Evolutionary conservation across 2,888 invertebrate species (phyloP).

Genomic region (Protophormia terraenovae): DNA sequence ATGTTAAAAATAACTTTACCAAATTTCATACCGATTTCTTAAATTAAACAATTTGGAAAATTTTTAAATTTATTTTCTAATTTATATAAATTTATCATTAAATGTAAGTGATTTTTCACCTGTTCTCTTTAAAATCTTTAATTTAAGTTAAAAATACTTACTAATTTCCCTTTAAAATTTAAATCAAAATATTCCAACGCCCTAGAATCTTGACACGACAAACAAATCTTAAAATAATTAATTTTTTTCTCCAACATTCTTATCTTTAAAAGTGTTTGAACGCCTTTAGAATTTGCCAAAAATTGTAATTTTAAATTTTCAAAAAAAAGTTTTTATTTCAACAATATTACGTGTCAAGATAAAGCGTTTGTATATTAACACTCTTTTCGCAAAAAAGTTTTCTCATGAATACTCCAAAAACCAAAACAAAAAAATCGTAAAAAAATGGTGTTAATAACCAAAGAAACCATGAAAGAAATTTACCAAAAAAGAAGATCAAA

Average conservation of each 20-base stretch:
- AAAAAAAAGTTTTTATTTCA: background rate
- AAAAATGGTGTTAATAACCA: conserved; percentile 38
- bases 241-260: conserved; percentile 28
- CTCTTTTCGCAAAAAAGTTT: conserved; percentile 45
- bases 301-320: background rate
- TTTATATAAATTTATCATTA: no score
- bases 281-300: conserved; percentile 44
- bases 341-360: conserved; percentile 63
- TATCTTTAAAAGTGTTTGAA: conserved; percentile 52
- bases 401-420: background rate
- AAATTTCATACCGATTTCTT: no score
- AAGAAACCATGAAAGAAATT: conserved; percentile 35
- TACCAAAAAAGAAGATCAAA: conserved; percentile 12
- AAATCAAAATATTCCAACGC: conserved; percentile 24
- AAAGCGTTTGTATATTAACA: conserved; percentile 67
- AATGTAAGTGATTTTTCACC: background rate
- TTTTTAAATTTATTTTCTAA: no score
- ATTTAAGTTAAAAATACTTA: background rate
- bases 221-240: conserved; percentile 48
- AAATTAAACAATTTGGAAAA: no score
- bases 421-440: background rate
- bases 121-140: background rate
- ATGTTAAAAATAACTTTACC: no score
- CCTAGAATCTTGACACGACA: conserved; percentile 29
- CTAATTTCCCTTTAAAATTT: background rate